Base-by-base conservation (phyloP, 2,888 invertebrate species). In the Pammene aurita region DNA sequence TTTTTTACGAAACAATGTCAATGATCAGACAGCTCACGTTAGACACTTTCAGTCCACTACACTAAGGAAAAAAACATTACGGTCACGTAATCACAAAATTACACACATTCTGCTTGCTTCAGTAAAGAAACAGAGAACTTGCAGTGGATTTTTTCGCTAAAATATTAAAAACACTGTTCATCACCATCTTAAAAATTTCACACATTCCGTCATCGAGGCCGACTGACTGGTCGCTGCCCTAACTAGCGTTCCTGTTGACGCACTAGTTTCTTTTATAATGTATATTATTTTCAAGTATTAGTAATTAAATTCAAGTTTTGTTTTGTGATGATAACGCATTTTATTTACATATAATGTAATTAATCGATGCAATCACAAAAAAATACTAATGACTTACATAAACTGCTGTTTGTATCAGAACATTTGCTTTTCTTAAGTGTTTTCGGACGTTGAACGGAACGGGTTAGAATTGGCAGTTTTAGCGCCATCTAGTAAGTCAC, bases 151-250 rank as follows among this genome's bases (percentile, higher is more conserved):
- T 80, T 78, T 78, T 76, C 73, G 76, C 71, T 76, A 82, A 73
- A 80, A 80, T 78, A 80, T 72, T 83, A 84, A 88, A 87, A 90
- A 89, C 86, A 90, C 85, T 85, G 85, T 84, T 86, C 87, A 85
- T 87, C 92, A 92, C 91, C 92, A 92, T 92, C 88, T 90, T 89
- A 89, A 87, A 83, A 84, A 87, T 90, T 91, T 90, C 85, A 88
- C 88, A 90, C 89, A 92, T 91, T 91, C 92, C 92, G 92, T 91
- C 92, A 92, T 91, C 89, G 90, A 85, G 89, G 89, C 87, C 83
- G 86, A 88, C 84, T 84, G 90, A 89, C 87, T 77, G 89, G 89
- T 90, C 90, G 91, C 89, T 90, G 89, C 89, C 89, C 90, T 86
- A 83, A 72, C 72, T 42, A 66, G 75, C 78, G 76, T 79, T 86